Percentiles rank a stretch among this genome's conserved stretches.
phyloP scores from a whole-genome alignment of 2,113 vertebrate species.

The Carollia perspicillata region DNA sequence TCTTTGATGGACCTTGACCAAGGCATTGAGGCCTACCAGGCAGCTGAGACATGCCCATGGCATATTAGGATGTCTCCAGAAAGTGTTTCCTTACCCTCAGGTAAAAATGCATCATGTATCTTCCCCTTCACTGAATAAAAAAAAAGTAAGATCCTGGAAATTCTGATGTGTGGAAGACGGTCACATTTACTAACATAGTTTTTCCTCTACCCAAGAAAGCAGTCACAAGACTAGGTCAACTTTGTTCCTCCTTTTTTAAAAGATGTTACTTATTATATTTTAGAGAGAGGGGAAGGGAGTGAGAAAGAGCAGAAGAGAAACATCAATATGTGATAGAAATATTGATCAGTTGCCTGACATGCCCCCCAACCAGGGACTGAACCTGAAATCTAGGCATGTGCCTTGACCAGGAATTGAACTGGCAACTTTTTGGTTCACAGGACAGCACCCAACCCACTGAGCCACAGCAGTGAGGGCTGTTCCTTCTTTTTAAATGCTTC shows the following conservation, averaged over 20 bases:
- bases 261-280: no score
- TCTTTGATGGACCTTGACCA: no score
- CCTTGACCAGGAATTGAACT: no score
- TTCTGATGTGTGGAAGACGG: not conserved
- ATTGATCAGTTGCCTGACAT: no score
- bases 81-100: not conserved
- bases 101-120: not conserved
- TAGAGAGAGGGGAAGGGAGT: no score
- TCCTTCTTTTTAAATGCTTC: not conserved
- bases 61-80: not conserved
- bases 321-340: no score
- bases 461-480: not conserved
- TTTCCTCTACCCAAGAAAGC: not conserved
- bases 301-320: no score
- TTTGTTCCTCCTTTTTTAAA: not conserved
- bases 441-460: no score
- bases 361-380: no score
- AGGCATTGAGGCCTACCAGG: not conserved
- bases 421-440: no score
- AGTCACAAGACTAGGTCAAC: not conserved
- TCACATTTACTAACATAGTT: not conserved
- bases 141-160: not conserved
- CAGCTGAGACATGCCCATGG: fast-evolving
- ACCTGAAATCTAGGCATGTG: no score
- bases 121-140: not conserved